Evolutionary conservation across 2,797 vertebrate genomes (phyloP).

Genomic region (Eospalax fontanierii): DNA sequence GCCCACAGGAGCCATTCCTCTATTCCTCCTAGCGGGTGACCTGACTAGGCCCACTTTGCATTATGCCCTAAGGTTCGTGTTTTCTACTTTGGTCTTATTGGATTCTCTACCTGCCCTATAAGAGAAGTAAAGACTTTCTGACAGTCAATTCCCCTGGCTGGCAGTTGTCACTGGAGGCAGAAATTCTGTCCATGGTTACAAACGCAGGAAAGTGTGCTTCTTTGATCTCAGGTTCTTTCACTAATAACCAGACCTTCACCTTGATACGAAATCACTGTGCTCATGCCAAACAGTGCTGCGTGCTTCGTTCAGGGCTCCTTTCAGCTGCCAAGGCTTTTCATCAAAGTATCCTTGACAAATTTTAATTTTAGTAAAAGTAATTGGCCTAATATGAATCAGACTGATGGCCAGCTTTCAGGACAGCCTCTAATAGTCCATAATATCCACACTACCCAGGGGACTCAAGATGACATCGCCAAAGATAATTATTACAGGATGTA

Average conservation of each 20-base stretch:
- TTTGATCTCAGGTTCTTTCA: slow-evolving; percentile 54
- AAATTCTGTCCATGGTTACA: neutral
- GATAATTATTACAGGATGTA: slow-evolving; percentile 81
- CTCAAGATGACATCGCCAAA: slow-evolving; percentile 67
- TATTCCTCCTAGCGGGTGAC: no score
- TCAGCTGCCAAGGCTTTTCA: slow-evolving; percentile 77
- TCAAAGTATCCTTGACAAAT: slow-evolving; percentile 77
- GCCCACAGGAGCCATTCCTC: no score
- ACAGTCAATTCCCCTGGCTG: neutral
- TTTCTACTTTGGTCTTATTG: slow-evolving; percentile 9
- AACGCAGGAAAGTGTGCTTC: neutral
- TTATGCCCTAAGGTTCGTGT: no score
- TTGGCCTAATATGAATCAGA: slow-evolving; percentile 80
- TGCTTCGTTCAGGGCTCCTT: slow-evolving; percentile 38
- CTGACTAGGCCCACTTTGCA: no score
- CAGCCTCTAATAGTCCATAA: slow-evolving; percentile 70
- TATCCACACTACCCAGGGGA: slow-evolving; percentile 67
- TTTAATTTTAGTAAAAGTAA: slow-evolving; percentile 84
- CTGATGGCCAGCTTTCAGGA: slow-evolving; percentile 64
- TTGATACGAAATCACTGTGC: slow-evolving; percentile 51
- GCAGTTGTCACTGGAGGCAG: neutral
- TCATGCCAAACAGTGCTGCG: slow-evolving; percentile 40
- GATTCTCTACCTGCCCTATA: neutral
- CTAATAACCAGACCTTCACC: slow-evolving; percentile 61
- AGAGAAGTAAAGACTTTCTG: neutral